Base-by-base conservation (phyloP, 2,888 invertebrate genomes). In the Herminia tarsipennalis region DNA sequence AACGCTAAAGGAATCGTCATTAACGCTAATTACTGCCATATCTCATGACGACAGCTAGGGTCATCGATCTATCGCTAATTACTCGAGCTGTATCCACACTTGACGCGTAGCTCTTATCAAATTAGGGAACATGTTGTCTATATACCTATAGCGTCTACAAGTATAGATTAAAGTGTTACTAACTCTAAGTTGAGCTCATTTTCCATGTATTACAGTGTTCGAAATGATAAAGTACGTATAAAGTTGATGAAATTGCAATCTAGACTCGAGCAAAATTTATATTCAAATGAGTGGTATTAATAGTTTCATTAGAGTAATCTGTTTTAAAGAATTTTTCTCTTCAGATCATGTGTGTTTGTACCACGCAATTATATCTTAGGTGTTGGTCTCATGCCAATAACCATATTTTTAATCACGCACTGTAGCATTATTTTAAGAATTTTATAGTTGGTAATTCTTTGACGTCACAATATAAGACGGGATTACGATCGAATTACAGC, bases 371-470 rank as follows among this genome's bases (percentile, higher is more conserved):
- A 41, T 49, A 45, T 56, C 42, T 58, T 64, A 60, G 66, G 27
- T 47, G 44, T 70, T 75, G 73, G 71, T 65, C 61, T 35, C 43
- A 42, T 73, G 76, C 75, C 74, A 75, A 59, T 68, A 58, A 45
- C 60, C 57, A 63, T 65, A 62, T 66, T 56, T 67, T 57, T 67
- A 63, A 61, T 50, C 48, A 41, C 39, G 32, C 46, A 53, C 37
- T 54, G 20, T 47, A 32, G 22, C 10, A 12, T 34, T 54, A 52
- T 69, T 61, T 50, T 36, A 52, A 59, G 29, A 43, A 36, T 32
- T 41, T 29, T 14, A 18, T 20, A 6, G 13, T 17, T 25, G 4
- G 2, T 29, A 6, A 16, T 18, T 18, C 13, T 32, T 22, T 21
- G 6, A n/a, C n/a, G n/a, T n/a, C n/a, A n/a, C n/a, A n/a, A 20